phyloP scores from a whole-genome alignment of 2,797 vertebrate species.

The Peromyscus nudipes region DNA sequence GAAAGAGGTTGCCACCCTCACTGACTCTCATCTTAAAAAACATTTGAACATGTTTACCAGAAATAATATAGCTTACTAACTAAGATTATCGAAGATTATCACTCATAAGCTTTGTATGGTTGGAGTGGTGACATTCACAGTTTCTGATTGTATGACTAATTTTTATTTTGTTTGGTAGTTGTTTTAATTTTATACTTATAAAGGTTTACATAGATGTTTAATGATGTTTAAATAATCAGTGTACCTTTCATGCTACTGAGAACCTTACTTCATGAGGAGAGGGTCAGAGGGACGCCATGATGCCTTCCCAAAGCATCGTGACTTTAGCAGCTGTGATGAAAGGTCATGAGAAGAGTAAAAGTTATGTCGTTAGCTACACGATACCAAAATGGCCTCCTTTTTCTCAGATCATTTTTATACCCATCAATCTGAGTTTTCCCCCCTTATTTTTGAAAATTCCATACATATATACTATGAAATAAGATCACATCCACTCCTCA shows the following conservation, averaged over 20 bases:
- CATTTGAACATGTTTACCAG: background rate
- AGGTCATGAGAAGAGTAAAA: background rate
- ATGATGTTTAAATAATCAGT: background rate
- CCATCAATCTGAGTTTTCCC: background rate
- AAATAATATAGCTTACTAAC: background rate
- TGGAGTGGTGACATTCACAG: background rate
- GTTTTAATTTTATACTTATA: constrained; percentile 11
- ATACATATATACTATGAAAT: background rate
- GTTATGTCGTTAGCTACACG: background rate
- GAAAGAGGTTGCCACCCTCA: background rate
- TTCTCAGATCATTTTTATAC: background rate
- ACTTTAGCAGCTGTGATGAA: constrained; percentile 2
- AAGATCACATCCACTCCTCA: background rate
- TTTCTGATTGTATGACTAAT: background rate
- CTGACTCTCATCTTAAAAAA: background rate
- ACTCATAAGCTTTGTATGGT: background rate
- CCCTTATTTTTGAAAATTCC: background rate
- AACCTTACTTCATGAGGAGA: background rate
- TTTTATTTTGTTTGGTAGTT: constrained; percentile 23
- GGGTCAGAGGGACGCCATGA: background rate
- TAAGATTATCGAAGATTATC: background rate
- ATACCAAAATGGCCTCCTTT: background rate
- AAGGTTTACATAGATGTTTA: background rate
- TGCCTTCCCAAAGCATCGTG: background rate
- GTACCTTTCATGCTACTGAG: background rate